Evolutionary conservation across 2,888 invertebrate genomes (phyloP).

Genomic region (Zaprionus lineosus): DNA sequence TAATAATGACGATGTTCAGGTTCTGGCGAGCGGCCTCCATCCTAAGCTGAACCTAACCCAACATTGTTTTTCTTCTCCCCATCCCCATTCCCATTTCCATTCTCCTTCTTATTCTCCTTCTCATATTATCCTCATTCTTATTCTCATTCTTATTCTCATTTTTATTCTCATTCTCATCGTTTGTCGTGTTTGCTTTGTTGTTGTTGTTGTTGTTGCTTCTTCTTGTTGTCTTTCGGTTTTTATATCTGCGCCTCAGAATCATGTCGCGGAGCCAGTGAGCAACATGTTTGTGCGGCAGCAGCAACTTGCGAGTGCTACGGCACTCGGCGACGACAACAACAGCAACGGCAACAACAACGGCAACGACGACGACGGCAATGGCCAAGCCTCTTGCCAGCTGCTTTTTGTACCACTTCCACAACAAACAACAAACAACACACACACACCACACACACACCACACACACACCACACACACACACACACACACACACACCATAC

Average conservation of each 20-base stretch:
- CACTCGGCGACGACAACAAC: conserved; percentile 47
- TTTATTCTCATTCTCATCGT: no score
- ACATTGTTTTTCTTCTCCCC: conserved; percentile 64
- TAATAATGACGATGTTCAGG: conserved; percentile 56
- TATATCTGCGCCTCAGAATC: conserved; percentile 72
- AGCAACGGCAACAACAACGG: conserved; percentile 13
- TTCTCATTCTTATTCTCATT: no score
- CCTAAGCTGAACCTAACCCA: conserved; percentile 60
- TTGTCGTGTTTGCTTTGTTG: conserved; percentile 27
- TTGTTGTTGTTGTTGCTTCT: conserved; percentile 21
- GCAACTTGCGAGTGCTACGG: conserved; percentile 43
- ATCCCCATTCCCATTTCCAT: no score
- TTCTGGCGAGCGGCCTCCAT: conserved; percentile 45
- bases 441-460: conserved; percentile 7
- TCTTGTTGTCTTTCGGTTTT: conserved; percentile 41
- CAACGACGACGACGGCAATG: conserved; percentile 50
- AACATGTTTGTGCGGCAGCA: conserved; percentile 66
- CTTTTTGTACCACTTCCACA: conserved; percentile 63
- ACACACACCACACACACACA: conserved; percentile 17
- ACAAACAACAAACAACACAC: conserved; percentile 14
- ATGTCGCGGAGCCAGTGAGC: conserved; percentile 75
- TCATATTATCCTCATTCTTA: no score
- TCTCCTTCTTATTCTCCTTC: no score
- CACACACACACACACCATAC: conserved; percentile 11
- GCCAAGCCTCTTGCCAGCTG: conserved; percentile 63